Base-by-base conservation (phyloP, 2,797 vertebrate genomes). In the Poecilia wingei region DNA sequence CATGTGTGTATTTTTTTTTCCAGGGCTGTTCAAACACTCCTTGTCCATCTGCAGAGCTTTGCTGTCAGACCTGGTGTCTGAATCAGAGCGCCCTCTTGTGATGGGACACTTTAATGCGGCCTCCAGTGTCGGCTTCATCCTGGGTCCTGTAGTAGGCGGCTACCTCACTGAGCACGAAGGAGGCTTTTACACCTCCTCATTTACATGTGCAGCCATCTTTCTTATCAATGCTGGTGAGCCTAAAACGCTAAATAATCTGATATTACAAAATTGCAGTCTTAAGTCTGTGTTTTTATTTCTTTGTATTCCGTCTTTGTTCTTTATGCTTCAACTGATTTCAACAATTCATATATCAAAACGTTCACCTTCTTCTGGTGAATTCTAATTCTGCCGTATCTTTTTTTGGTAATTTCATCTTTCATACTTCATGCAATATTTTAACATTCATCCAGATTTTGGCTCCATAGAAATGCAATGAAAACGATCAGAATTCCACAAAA, bases 1-100 rank as follows among this genome's bases (percentile, higher is more conserved):
- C 20, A 36, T 66, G 36, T 41, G 0, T 31, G 31, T 64, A 28
- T 31, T 45, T 77, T 85, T 59, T 81, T 73, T 84, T 85, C 74
- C 94, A 99, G 98, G 98, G 80, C 93, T 99, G 84, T 99, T 99
- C 94, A 99, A 99, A 84, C 98, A 99, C 92, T 98, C 98, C 0
- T 96, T 98, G 76, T 98, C 98, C 76, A 97, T 99, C 92, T 98
- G 97, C 90, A 98, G 98, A 94, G 98, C 98, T 0, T 94, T 99
- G 78, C 95, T 99, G 73, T 98, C 98, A 14, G 98, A 99, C 87
- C 89, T 99, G 92, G 97, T 98, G 91, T 91, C 94, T 0, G 97
- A 97, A 86, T 91, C 94, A 70, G 97, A 99, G 74, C 97, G 98
- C 73, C 97, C 98, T 1, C 94, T 98, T 31, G 96, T 97, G 61